phyloP scores from a whole-genome alignment of 2,888 invertebrate species.

The Caradrina clavipalpis region DNA sequence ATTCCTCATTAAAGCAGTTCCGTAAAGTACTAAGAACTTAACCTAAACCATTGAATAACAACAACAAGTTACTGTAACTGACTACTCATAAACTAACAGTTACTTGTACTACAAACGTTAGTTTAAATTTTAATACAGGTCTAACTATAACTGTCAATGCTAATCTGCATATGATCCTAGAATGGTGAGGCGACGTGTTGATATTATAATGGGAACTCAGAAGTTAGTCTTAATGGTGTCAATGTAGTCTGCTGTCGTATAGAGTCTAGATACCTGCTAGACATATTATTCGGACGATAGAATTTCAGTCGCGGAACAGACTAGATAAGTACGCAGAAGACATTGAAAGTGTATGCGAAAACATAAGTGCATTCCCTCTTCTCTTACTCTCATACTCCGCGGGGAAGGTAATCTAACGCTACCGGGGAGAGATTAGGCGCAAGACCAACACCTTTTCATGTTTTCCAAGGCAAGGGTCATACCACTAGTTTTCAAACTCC shows the following conservation, averaged over 20 bases:
- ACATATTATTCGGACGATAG: too few relatives aligned
- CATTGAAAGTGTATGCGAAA: too few relatives aligned
- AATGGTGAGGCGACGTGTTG: slow-evolving; percentile 27
- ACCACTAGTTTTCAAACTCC: too few relatives aligned
- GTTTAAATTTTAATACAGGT: slow-evolving; percentile 38
- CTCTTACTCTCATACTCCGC: too few relatives aligned
- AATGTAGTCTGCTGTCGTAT: not conserved
- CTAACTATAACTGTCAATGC: slow-evolving; percentile 28
- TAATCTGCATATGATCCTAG: slow-evolving; percentile 33
- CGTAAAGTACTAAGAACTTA: slow-evolving; percentile 11
- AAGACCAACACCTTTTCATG: too few relatives aligned
- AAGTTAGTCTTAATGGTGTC: not conserved
- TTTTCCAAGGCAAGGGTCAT: too few relatives aligned
- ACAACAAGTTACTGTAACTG: slow-evolving; percentile 30
- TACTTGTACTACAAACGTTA: slow-evolving; percentile 49
- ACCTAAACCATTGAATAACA: slow-evolving; percentile 35
- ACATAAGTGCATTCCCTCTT: too few relatives aligned
- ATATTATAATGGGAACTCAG: slow-evolving; percentile 4
- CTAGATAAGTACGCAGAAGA: too few relatives aligned
- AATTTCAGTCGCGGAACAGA: too few relatives aligned
- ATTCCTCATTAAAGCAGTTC: not conserved
- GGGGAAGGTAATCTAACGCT: too few relatives aligned
- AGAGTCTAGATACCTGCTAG: not conserved
- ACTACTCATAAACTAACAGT: slow-evolving; percentile 53
- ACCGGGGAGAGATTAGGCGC: too few relatives aligned